These are phyloP conservation scores for Leptothorax acervorum DNA, from an alignment of 2,888 invertebrate species.

Conservation along the genomic window DNA sequence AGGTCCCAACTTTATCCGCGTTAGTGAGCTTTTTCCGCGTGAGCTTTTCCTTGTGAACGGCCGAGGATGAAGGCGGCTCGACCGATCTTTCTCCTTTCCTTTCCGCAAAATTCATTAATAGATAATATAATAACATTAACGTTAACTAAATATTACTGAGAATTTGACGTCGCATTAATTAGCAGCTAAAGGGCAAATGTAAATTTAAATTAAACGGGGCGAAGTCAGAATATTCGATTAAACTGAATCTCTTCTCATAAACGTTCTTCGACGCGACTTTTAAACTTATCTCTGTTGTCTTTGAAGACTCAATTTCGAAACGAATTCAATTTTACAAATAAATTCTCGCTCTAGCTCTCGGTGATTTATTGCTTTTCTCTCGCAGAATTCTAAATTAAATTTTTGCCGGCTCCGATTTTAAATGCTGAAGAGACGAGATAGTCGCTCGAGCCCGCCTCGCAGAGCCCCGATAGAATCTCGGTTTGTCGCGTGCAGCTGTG, in stretches of 20 bases:
- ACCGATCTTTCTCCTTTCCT: slow-evolving; percentile 3
- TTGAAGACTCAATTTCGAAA: slow-evolving; percentile 1
- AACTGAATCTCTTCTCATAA: background rate
- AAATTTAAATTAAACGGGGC: background rate
- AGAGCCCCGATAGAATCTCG: slow-evolving; percentile 55
- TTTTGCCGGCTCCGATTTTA: background rate
- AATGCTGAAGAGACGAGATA: slow-evolving; percentile 12
- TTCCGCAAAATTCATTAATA: slow-evolving; percentile 22
- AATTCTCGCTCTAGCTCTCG: background rate
- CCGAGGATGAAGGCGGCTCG: slow-evolving; percentile 59
- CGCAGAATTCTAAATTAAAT: background rate
- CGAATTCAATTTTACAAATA: slow-evolving; percentile 16
- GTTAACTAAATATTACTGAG: background rate
- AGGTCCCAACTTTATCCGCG: slow-evolving; percentile 73
- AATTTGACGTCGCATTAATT: background rate
- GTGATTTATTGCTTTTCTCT: background rate
- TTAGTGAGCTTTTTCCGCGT: slow-evolving; percentile 52
- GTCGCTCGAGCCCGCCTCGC: slow-evolving; percentile 31
- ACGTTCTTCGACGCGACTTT: background rate
- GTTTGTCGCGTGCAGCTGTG: slow-evolving; percentile 24
- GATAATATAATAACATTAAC: background rate
- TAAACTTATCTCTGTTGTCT: background rate
- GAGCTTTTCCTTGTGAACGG: slow-evolving; percentile 61
- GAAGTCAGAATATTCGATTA: background rate
- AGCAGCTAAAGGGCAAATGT: background rate